These are phyloP conservation scores for Rhagophthalmus giganteus DNA, from an alignment of 2,888 invertebrate genomes.

Conservation along the genomic window DNA sequence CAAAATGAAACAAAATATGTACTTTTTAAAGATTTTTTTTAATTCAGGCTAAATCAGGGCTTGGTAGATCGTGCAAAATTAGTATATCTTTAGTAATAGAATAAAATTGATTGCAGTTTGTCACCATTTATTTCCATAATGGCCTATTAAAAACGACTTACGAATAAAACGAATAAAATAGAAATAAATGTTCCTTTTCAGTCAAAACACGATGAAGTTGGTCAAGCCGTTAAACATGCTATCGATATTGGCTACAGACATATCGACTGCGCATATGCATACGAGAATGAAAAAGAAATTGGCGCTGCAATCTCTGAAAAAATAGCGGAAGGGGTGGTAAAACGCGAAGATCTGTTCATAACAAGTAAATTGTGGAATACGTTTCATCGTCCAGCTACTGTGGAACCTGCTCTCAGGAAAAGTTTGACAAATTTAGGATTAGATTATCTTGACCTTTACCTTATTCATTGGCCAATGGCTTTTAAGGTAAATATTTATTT, in stretches of 20 bases:
- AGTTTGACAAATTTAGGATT: constrained; percentile 74
- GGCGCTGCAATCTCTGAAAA: constrained; percentile 68
- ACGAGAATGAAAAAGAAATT: constrained; percentile 72
- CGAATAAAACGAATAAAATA: no score
- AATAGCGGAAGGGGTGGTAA: constrained; percentile 66
- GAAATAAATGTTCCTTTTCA: no score
- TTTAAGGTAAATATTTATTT: no score
- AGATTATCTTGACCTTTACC: constrained; percentile 81
- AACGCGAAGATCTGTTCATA: constrained; percentile 71
- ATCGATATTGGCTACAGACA: constrained; percentile 77
- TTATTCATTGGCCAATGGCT: constrained; percentile 91
- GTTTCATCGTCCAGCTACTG: constrained; percentile 77
- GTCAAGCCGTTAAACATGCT: constrained; percentile 69
- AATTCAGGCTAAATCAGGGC: no score
- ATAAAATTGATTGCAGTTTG: no score
- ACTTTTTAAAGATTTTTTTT: no score
- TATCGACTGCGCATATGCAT: constrained; percentile 73
- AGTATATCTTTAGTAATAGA: no score
- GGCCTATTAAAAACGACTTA: no score
- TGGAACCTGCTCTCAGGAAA: constrained; percentile 67
- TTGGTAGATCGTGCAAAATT: no score
- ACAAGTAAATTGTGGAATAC: constrained; percentile 79
- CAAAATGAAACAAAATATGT: no score
- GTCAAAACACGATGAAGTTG: constrained; percentile 68
- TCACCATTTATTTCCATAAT: no score